Evolutionary conservation across 2,888 invertebrate species (phyloP), one percentile per base, ranked within the genome.

Genomic region (Oligia latruncula): DNA sequence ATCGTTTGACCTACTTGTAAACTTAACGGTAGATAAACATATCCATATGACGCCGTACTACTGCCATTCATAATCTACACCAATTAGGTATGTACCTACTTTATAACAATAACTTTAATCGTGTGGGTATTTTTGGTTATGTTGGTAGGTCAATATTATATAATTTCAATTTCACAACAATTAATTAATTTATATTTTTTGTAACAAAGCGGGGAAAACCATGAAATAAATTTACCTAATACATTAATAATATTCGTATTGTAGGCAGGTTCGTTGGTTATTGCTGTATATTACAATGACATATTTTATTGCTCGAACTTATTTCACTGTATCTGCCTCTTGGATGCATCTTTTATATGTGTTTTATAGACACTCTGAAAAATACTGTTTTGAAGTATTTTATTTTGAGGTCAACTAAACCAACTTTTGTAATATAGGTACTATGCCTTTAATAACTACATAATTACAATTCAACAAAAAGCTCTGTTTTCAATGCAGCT

Each of bases 1-100:
- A 72, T 73, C 75, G 78, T 76, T 82, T 85, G 87, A 81, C 83
- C 83, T 77, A 90, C 72, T 85, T 81, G 76, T 71, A 70, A 78
- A 84, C 43, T 66, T 11, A 80, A 74, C 40, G 70, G 71, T 72
- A 68, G 58, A 72, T 70, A 77, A 68, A 80, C 40, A 55, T 77
- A 77, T 72, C 40, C 58, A 43, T 65, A 58, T 65, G 65, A 74
- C 52, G 64, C 35, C 65, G 66, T 40, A 74, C 49, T 71, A 65
- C 71, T 83, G 71, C 46, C 84, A 71, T 64, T 86, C 67, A 71
- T 83, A 70, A 83, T 87, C 66, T 74, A 66, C 62, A 65, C 40
- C 58, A 71, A 78, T 84, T 77, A 65, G 11, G 17, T 49, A 75
- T 49, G 52, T 80, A 60, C 35, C 29, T 29, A 35, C 35, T 35